A percentile compares a stretch with the other conserved stretches of the same genome.
These are phyloP conservation scores for Lophura nycthemera DNA, from an alignment of 2,113 vertebrate genomes.

Conservation along the genomic window DNA sequence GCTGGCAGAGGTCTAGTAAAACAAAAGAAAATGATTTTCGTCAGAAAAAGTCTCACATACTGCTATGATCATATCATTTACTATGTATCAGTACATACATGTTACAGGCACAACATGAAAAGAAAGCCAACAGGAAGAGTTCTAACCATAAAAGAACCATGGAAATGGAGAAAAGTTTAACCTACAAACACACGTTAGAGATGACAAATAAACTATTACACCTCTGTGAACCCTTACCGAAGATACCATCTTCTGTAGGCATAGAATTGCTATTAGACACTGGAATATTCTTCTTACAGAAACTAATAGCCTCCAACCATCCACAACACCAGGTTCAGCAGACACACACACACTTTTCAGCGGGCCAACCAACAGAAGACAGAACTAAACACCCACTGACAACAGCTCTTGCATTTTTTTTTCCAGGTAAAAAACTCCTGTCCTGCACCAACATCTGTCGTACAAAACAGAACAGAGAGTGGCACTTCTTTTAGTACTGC, in stretches of 20 bases:
- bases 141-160: not conserved
- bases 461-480: not conserved
- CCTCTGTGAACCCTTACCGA: not conserved
- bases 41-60: not conserved
- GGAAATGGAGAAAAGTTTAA: not conserved
- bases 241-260: not conserved
- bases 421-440: not conserved
- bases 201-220: not conserved
- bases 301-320: not conserved
- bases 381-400: not conserved
- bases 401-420: not conserved
- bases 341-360: not conserved
- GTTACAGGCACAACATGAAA: not conserved
- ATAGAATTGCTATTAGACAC: not conserved
- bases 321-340: not conserved
- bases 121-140: not conserved
- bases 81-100: not conserved
- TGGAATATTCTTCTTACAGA: not conserved
- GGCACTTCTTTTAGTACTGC: fast-evolving
- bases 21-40: not conserved
- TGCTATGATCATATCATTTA: not conserved
- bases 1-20: not conserved
- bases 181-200: not conserved
- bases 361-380: not conserved
- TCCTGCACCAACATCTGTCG: not conserved